phyloP scores from a whole-genome alignment of 1,140 invertebrate genomes.

The Eriosoma lanigerum region DNA sequence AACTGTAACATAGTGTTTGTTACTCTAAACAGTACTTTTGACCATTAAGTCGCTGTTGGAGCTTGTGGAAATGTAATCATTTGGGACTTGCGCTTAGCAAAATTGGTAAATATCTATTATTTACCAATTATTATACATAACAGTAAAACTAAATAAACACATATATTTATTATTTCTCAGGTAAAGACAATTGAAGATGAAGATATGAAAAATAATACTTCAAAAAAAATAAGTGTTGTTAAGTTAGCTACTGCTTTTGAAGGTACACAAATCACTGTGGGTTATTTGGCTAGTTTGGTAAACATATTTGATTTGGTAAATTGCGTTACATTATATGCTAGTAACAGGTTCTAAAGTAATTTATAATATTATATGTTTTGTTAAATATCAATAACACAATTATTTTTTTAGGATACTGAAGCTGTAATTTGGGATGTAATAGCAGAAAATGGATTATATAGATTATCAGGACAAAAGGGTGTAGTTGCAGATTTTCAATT shows the following conservation, averaged over 20 bases:
- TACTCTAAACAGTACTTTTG: conserved; percentile 71
- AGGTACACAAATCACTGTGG: conserved; percentile 79
- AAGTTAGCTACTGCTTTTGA: conserved; percentile 71
- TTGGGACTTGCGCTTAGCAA: conserved; percentile 88
- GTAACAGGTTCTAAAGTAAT: conserved; percentile 83
- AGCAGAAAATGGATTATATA: conserved; percentile 82
- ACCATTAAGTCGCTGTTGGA: conserved; percentile 81
- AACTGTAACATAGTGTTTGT: conserved; percentile 78
- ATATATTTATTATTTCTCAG: not conserved
- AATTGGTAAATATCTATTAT: conserved; percentile 69
- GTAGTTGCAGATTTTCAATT: conserved; percentile 86
- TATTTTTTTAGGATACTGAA: conserved; percentile 76
- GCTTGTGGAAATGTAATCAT: conserved; percentile 91
- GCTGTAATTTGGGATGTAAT: conserved; percentile 95
- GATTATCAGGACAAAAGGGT: conserved; percentile 90
- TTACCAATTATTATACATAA: not conserved
- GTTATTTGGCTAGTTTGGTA: conserved; percentile 87
- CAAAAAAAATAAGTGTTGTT: conserved; percentile 75
- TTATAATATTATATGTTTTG: not conserved
- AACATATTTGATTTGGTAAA: conserved; percentile 76
- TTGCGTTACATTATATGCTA: conserved; percentile 73
- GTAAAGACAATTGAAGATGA: conserved; percentile 46
- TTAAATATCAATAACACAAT: too few species aligned
- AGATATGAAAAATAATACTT: conserved; percentile 41
- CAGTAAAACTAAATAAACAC: not conserved